Conservation (phyloP, 2,888 invertebrate species). For the Athetis lepigone region DNA sequence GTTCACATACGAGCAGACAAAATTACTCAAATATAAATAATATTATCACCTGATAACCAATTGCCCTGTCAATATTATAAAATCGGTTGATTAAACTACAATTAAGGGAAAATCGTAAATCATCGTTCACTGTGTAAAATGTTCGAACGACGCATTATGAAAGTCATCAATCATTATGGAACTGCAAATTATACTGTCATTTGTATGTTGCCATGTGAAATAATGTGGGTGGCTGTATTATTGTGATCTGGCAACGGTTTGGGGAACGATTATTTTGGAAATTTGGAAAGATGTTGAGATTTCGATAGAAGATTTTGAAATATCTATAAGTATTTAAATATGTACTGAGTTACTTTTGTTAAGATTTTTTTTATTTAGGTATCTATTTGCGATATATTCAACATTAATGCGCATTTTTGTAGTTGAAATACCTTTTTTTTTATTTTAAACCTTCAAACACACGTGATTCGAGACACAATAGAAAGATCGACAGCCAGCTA, state of each 20-base stretch:
- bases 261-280: background rate
- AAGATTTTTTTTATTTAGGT: too few relatives aligned
- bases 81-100: conserved; percentile 43
- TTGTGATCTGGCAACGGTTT: conserved; percentile 5
- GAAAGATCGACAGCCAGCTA: too few relatives aligned
- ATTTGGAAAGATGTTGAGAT: too few relatives aligned
- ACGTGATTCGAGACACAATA: too few relatives aligned
- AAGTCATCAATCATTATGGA: conserved; percentile 51
- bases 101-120: conserved; percentile 49
- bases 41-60: conserved; percentile 1
- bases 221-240: conserved; percentile 14
- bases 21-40: conserved; percentile 1
- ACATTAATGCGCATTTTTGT: too few relatives aligned
- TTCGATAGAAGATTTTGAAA: too few relatives aligned
- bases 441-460: too few relatives aligned
- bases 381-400: too few relatives aligned
- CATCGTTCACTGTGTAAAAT: conserved; percentile 47
- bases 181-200: conserved; percentile 50
- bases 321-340: too few relatives aligned
- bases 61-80: conserved; percentile 12
- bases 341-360: too few relatives aligned
- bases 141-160: conserved; percentile 41
- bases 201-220: conserved; percentile 31
- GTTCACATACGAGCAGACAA: too few relatives aligned
- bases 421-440: too few relatives aligned